Evolutionary conservation across 2,888 invertebrate species (phyloP).

Genomic region (Phasia obesa): DNA sequence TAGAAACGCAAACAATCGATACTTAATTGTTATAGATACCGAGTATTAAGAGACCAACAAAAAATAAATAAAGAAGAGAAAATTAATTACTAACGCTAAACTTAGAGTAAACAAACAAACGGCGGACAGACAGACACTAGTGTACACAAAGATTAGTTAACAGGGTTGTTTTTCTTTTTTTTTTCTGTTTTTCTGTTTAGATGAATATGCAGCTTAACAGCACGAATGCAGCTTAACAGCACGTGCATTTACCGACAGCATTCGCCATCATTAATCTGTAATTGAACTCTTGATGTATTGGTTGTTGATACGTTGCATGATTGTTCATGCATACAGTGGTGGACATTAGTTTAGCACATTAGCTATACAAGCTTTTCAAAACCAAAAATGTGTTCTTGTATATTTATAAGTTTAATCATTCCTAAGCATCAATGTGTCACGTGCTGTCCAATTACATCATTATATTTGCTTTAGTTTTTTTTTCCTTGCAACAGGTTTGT

Average conservation of each 20-base stretch:
- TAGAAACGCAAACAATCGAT: constrained; percentile 24
- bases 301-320: neutral
- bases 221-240: constrained; percentile 61
- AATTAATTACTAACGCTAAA: constrained; percentile 35
- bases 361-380: too few species aligned
- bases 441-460: too few species aligned
- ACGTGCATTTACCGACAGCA: constrained; percentile 71
- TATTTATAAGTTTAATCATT: too few species aligned
- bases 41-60: constrained; percentile 8
- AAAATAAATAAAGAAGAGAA: neutral
- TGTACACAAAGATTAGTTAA: constrained; percentile 2
- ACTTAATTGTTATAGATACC: constrained; percentile 62
- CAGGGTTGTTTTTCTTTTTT: constrained; percentile 37
- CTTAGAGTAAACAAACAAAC: constrained; percentile 45
- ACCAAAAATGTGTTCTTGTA: too few species aligned
- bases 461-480: too few species aligned
- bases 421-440: too few species aligned
- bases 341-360: too few species aligned
- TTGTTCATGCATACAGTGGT: too few species aligned
- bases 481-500: too few species aligned
- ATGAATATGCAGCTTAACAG: constrained; percentile 23
- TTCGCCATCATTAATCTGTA: constrained; percentile 72
- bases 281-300: constrained; percentile 70
- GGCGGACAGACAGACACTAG: neutral
- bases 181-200: too few species aligned